Percentiles rank a stretch among this genome's conserved stretches.
Conservation (phyloP, 1,140 invertebrate species). For the Platorchestia sp. region DNA sequence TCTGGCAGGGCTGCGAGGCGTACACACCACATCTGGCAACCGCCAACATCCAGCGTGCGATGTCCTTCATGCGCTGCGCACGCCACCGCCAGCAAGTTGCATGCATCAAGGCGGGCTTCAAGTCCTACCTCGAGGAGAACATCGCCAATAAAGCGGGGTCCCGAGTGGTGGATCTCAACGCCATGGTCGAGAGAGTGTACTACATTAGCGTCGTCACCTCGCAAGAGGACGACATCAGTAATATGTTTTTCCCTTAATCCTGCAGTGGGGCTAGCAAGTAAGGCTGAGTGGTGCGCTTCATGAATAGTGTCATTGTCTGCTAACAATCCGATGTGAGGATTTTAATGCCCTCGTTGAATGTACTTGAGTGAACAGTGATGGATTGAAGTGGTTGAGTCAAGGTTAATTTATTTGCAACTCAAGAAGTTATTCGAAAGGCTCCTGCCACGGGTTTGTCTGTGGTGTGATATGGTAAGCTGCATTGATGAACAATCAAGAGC, state of each 20-base stretch:
- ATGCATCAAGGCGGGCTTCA: constrained; percentile 6
- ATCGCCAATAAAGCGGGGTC: constrained; percentile 1
- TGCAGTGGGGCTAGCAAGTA: background rate
- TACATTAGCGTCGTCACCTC: background rate
- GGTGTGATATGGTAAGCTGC: too few species aligned
- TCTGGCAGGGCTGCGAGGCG: background rate
- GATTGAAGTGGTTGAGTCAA: background rate
- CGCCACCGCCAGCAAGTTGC: background rate
- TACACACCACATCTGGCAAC: background rate
- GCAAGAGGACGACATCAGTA: background rate
- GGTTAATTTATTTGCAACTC: too few species aligned
- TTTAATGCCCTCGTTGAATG: background rate
- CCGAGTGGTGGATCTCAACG: background rate
- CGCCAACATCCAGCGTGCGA: background rate
- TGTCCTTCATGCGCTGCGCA: constrained; percentile 3
- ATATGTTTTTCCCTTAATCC: background rate
- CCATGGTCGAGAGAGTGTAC: constrained; percentile 13
- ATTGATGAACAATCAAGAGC: too few species aligned
- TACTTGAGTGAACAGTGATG: background rate
- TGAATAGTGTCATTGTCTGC: background rate
- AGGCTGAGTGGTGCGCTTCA: background rate
- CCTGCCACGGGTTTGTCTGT: too few species aligned
- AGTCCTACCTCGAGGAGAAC: background rate
- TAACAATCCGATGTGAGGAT: background rate
- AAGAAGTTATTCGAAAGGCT: too few species aligned